Percentiles rank a stretch among this genome's conserved stretches.
Conservation (phyloP, 2,888 invertebrate genomes). For the Theodoxus fluviatilis region DNA sequence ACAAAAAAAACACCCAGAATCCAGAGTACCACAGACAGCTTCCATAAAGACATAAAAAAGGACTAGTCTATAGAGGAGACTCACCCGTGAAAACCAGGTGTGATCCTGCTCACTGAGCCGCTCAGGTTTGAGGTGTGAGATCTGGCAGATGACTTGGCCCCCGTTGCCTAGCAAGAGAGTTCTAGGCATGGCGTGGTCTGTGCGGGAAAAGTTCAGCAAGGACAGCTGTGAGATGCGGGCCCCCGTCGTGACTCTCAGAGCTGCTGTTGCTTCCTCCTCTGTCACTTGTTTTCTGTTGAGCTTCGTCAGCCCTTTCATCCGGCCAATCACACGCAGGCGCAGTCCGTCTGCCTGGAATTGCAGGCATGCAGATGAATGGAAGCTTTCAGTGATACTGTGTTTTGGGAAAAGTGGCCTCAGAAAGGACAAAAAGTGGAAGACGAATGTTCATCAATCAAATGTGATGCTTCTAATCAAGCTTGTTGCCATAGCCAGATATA, state of each 20-base stretch:
- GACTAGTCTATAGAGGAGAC: not conserved
- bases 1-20: conserved; percentile 8
- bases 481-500: too few species aligned
- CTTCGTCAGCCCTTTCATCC: conserved; percentile 55
- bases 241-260: conserved; percentile 58
- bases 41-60: not conserved
- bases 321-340: conserved; percentile 59
- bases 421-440: too few species aligned
- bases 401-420: too few species aligned
- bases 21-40: not conserved
- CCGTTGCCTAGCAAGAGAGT: conserved; percentile 52
- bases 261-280: conserved; percentile 58
- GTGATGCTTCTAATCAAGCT: too few species aligned
- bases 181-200: conserved; percentile 50
- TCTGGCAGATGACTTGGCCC: conserved; percentile 45
- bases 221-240: conserved; percentile 61
- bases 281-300: conserved; percentile 55
- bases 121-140: conserved; percentile 55
- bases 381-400: too few species aligned
- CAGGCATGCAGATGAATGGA: too few species aligned
- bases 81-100: conserved; percentile 58
- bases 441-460: too few species aligned
- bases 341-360: conserved; percentile 56
- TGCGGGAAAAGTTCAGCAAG: conserved; percentile 54
- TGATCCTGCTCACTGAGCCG: conserved; percentile 53